A percentile compares a stretch with the other conserved stretches of the same genome.
These are phyloP conservation scores for Stenoptilia bipunctidactyla DNA, from an alignment of 2,888 invertebrate genomes.

Conservation along the genomic window DNA sequence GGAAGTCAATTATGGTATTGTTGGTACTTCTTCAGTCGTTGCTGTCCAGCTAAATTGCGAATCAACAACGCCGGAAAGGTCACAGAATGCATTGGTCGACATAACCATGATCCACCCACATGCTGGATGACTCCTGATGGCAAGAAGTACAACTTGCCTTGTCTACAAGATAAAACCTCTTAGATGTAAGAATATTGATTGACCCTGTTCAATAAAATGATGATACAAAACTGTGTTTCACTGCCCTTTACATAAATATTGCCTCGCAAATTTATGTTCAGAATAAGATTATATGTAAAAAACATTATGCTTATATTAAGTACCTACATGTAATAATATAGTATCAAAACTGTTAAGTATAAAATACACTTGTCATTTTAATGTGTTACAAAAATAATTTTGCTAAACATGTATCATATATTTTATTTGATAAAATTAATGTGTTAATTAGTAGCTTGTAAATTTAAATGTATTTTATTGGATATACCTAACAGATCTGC, in stretches of 20 bases:
- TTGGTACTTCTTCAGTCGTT: constrained; percentile 64
- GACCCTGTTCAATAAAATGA: not conserved
- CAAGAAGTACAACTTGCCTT: constrained; percentile 55
- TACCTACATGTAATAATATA: no score
- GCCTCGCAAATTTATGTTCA: no score
- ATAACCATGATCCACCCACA: constrained; percentile 61
- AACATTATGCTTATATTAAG: no score
- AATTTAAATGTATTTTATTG: no score
- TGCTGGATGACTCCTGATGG: constrained; percentile 67
- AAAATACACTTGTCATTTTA: no score
- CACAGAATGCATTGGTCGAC: constrained; percentile 56
- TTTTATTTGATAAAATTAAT: no score
- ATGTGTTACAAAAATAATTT: no score
- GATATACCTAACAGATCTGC: no score
- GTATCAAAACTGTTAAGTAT: no score
- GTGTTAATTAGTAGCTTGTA: no score
- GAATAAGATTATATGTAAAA: no score
- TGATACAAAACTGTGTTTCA: constrained; percentile 9
- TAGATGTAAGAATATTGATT: constrained; percentile 10
- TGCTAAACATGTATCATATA: no score
- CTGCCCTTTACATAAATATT: constrained; percentile 9
- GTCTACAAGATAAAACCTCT: constrained; percentile 38
- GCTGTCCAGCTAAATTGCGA: constrained; percentile 57
- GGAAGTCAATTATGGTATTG: constrained; percentile 67
- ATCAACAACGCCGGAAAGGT: constrained; percentile 59